Base-by-base conservation (phyloP, 2,797 vertebrate species). In the Otolemur crassicaudatus region DNA sequence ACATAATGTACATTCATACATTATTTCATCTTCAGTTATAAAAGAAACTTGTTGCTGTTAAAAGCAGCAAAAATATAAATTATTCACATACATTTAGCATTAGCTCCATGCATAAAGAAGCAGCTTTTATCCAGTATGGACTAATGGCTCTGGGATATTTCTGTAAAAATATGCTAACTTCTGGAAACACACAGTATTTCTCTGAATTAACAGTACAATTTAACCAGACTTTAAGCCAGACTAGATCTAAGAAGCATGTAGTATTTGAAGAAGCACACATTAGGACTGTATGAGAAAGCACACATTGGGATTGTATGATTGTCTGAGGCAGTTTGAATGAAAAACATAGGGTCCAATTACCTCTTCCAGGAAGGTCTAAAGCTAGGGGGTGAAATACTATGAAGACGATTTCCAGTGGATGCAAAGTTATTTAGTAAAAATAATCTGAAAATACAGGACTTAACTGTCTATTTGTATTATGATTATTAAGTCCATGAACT, bases 11-110 rank as follows among this genome's bases (percentile, higher is more conserved):
- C 65, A n/a, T 67, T 67, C 31, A n/a, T 67, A 67, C 31, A 8
- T 67, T 67, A n/a, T 67, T 67, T 67, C 31, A n/a, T 67, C 31
- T 73, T 91, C 37, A 70, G 22, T 91, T 93, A 46, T 67, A 72
- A 82, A 89, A 79, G 73, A 82, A 94, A 91, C 9, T 7, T 76
- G 25, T 70, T 94, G 22, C 58, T 80, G 12, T 76, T 87, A 72
- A 67, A 27, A 96, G 75, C 20, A 91, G n/a, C 67, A 89, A 53
- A 95, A 90, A n/a, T 86, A 88, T 94, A 91, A 87, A 95, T 95
- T 91, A 93, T 94, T 93, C 23, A 95, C 34, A 60, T 60, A 83
- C 23, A 56, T 77, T 91, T 84, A 86, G 20, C 81, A 94, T 89
- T 96, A 88, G n/a, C 34, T 89, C 10, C 58, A 37, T 13, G 29